Evolutionary conservation across 2,113 vertebrate genomes (phyloP), one percentile per base, ranked within the genome.

Genomic region (Chinchilla lanigera): DNA sequence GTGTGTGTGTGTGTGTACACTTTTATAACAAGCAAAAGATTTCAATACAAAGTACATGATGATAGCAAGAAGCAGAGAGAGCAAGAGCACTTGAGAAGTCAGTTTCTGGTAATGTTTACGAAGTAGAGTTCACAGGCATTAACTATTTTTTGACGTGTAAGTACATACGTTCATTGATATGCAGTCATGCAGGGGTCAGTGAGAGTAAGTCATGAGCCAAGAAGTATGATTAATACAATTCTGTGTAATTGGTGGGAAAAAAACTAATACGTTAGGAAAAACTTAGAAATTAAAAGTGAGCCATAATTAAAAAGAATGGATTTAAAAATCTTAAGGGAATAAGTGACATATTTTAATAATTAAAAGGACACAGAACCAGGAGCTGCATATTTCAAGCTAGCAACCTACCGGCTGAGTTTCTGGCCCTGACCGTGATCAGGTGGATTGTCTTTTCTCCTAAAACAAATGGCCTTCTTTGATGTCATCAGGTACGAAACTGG

Each of bases 321-420:
- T 96, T 94, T 47, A 78, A 93, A 95, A 71, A 50, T 89, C 22
- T 89, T 92, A 61, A 65, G 9, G 93, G 22, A 95, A 10, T 83
- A 88, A 93, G 35, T 86, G 19, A 91, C 90, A 96, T 78, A 26
- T 82, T 78, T 97, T 88, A 85, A 73, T 94, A 82, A 47, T 73
- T 60, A 90, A 88, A 85, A 86, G 10, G 65, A 38, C 28, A 47
- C 26, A 47, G 41, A 44, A 30, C 50, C 82, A 83, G 38, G 54
- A 86, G 9, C 73, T 81, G 20, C 19, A 1, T 63, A 81, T 85
- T 44, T 95, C 19, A 80, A 35, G 13, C n/a, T 90, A 94, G 20
- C 85, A 16, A 94, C 26, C 92, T 84, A 94, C 83, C 24, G 63
- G 22, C 44, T 93, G 5, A 33, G 26, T 58, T 95, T 94, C 50